phyloP scores from a whole-genome alignment of 2,113 vertebrate species.

The Himantopus leucocephalus region DNA sequence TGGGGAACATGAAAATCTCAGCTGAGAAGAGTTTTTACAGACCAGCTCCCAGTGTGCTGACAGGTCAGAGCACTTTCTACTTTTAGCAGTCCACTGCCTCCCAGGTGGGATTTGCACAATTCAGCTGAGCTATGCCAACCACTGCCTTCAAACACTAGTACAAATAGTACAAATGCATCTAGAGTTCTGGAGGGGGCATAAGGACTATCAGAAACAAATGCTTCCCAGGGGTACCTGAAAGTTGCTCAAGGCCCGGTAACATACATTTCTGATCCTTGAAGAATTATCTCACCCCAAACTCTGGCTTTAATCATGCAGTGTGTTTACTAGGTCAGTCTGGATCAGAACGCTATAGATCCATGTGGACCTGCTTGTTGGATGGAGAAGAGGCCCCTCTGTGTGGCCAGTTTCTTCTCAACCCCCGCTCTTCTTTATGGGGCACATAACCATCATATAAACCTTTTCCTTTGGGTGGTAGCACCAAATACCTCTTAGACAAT shows the following conservation, averaged over 20 bases:
- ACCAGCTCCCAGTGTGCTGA: neutral
- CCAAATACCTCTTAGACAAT: neutral
- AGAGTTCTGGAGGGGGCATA: neutral
- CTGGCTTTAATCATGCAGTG: neutral
- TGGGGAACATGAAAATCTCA: neutral
- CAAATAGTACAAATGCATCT: neutral
- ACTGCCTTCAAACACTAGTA: neutral
- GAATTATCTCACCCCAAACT: neutral
- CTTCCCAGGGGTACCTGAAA: neutral
- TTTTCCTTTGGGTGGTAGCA: neutral
- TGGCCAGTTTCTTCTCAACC: neutral
- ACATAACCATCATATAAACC: neutral
- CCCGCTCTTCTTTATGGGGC: neutral
- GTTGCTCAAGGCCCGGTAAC: neutral
- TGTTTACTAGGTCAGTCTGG: neutral
- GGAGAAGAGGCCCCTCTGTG: neutral
- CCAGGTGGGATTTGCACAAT: neutral
- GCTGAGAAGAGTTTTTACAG: neutral
- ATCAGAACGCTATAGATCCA: neutral
- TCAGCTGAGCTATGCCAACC: neutral
- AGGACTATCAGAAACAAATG: neutral
- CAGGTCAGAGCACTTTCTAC: neutral
- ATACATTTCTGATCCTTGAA: neutral
- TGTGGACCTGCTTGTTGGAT: neutral
- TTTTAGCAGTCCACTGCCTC: neutral